Evolutionary conservation across 2,113 vertebrate genomes (phyloP).

Genomic region (Alces alces): DNA sequence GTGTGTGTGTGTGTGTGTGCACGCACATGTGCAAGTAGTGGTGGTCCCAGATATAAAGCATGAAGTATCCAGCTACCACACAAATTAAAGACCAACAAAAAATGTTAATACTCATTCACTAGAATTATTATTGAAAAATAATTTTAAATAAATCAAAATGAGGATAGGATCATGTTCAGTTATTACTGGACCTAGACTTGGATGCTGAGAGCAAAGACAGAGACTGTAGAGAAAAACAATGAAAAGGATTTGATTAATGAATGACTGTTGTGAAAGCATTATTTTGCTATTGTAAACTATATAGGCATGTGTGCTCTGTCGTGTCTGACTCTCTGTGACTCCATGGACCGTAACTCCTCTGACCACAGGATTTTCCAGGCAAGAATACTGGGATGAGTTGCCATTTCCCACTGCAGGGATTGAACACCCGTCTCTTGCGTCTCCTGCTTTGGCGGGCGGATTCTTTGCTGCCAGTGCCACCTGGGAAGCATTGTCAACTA

Average conservation of each 20-base stretch:
- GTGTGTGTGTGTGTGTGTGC: neutral
- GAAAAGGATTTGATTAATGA: neutral
- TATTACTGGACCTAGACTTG: neutral
- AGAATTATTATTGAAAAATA: neutral
- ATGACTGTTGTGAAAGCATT: neutral
- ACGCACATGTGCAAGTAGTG: neutral
- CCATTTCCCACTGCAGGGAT: neutral
- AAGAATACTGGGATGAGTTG: neutral
- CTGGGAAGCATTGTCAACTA: neutral
- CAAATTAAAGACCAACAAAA: neutral
- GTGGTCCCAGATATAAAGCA: neutral
- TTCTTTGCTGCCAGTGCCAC: rapidly evolving
- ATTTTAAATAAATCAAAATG: neutral
- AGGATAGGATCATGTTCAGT: neutral
- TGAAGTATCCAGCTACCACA: neutral
- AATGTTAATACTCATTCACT: neutral
- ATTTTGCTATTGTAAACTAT: neutral
- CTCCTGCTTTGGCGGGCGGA: rapidly evolving
- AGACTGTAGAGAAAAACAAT: neutral
- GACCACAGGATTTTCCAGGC: neutral
- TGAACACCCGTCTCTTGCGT: rapidly evolving
- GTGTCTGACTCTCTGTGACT: neutral
- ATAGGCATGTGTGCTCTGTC: neutral
- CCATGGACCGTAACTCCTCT: too few relatives aligned
- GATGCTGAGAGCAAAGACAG: neutral